Evolutionary conservation across 1,140 invertebrate genomes (phyloP).

Genomic region (Pogonomyrmex barbatus): DNA sequence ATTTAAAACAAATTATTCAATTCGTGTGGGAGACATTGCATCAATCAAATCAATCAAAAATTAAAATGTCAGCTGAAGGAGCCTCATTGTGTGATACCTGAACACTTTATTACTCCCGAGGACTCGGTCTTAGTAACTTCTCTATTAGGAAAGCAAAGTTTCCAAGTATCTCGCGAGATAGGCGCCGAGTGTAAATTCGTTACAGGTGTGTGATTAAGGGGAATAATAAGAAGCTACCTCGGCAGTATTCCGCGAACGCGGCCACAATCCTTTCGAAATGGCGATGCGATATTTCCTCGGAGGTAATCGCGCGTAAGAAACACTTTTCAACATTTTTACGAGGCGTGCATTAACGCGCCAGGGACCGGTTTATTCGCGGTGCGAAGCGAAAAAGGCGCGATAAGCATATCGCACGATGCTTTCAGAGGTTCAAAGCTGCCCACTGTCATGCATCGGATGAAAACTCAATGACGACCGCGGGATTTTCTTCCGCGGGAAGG

Average conservation of each 20-base stretch:
- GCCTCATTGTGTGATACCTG: not conserved
- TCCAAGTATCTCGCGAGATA: slow-evolving; percentile 24
- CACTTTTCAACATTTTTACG: slow-evolving; percentile 39
- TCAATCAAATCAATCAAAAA: not conserved
- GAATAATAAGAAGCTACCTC: slow-evolving; percentile 39
- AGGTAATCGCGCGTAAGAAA: slow-evolving; percentile 30
- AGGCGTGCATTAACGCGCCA: slow-evolving; percentile 48
- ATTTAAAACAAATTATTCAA: slow-evolving; percentile 5
- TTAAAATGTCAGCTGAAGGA: not conserved
- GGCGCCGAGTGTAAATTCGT: slow-evolving; percentile 21
- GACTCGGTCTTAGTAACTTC: slow-evolving; percentile 5
- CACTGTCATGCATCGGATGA: slow-evolving; percentile 66
- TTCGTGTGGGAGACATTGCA: not conserved
- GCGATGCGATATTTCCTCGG: slow-evolving; percentile 50
- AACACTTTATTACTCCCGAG: not conserved
- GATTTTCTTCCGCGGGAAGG: slow-evolving; percentile 53
- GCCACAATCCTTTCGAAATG: slow-evolving; percentile 11
- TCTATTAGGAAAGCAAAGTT: slow-evolving; percentile 35
- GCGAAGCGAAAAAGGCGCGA: slow-evolving; percentile 61
- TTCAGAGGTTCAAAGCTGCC: slow-evolving; percentile 40
- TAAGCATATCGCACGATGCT: slow-evolving; percentile 67
- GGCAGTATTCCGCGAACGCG: slow-evolving; percentile 1
- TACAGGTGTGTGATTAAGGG: slow-evolving; percentile 25
- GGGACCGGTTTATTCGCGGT: slow-evolving; percentile 57
- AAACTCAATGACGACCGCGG: slow-evolving; percentile 65